Evolutionary conservation across 2,113 vertebrate genomes (phyloP).

Genomic region (Glaucomys volans): DNA sequence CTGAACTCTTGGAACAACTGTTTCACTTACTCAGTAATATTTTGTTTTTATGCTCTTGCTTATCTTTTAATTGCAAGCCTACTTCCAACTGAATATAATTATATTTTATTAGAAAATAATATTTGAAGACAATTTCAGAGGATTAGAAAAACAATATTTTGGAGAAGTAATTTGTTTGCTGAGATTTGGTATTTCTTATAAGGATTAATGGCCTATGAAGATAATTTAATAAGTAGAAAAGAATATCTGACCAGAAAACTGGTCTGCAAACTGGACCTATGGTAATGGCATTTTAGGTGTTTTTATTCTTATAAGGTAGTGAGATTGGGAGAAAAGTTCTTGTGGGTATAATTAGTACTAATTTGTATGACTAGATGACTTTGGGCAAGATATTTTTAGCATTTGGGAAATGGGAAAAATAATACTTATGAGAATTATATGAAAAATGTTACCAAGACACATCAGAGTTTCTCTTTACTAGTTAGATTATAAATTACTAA

Average conservation of each 20-base stretch:
- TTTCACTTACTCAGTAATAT: background rate
- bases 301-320: background rate
- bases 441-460: background rate
- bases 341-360: background rate
- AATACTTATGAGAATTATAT: background rate
- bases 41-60: background rate
- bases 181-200: constrained; percentile 34
- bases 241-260: background rate
- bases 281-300: background rate
- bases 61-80: background rate
- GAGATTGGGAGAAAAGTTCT: background rate
- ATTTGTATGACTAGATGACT: background rate
- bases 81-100: background rate
- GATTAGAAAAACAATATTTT: background rate
- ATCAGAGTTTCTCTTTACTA: background rate
- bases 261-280: background rate
- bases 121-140: background rate
- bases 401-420: background rate
- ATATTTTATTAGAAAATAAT: background rate
- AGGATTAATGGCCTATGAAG: background rate
- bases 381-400: background rate
- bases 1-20: background rate
- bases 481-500: background rate
- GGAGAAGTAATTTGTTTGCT: background rate
- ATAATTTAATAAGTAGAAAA: background rate